Conservation (phyloP, 2,888 invertebrate genomes). For the Pandemis heparana region DNA sequence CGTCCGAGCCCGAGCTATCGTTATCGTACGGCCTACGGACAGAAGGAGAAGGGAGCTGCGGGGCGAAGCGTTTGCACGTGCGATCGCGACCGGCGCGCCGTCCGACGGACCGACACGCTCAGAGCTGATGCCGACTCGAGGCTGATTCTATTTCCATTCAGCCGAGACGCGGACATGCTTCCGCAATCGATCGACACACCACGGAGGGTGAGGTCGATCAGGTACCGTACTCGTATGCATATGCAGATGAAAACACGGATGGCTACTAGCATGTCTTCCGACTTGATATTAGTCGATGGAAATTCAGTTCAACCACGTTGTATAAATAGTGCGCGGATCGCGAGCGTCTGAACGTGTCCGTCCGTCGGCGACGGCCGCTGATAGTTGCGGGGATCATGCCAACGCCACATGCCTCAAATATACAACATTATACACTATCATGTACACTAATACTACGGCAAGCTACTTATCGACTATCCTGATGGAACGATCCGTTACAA, state of each 20-base stretch:
- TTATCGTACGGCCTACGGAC: constrained; percentile 86
- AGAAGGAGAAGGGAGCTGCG: constrained; percentile 85
- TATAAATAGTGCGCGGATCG: background rate
- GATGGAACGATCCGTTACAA: constrained; percentile 50
- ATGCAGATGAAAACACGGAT: background rate
- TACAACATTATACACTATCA: constrained; percentile 63
- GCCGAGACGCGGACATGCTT: background rate
- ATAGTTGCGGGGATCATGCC: constrained; percentile 76
- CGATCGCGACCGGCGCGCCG: constrained; percentile 63
- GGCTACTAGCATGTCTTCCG: no score
- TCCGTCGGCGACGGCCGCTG: constrained; percentile 65
- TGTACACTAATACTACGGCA: constrained; percentile 62
- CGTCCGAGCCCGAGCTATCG: constrained; percentile 84
- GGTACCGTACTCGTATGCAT: background rate
- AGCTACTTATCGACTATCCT: constrained; percentile 60
- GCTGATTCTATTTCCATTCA: background rate
- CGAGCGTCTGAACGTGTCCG: constrained; percentile 63
- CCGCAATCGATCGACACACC: background rate
- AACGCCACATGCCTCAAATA: constrained; percentile 80
- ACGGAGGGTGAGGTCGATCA: background rate
- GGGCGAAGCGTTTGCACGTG: constrained; percentile 82
- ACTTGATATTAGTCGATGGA: background rate
- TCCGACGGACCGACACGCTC: constrained; percentile 62
- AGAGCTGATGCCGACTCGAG: constrained; percentile 52
- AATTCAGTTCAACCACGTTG: background rate